Evolutionary conservation across 2,888 invertebrate species (phyloP), one percentile per base, ranked within the genome.

Genomic region (Stegophylla sp.): DNA sequence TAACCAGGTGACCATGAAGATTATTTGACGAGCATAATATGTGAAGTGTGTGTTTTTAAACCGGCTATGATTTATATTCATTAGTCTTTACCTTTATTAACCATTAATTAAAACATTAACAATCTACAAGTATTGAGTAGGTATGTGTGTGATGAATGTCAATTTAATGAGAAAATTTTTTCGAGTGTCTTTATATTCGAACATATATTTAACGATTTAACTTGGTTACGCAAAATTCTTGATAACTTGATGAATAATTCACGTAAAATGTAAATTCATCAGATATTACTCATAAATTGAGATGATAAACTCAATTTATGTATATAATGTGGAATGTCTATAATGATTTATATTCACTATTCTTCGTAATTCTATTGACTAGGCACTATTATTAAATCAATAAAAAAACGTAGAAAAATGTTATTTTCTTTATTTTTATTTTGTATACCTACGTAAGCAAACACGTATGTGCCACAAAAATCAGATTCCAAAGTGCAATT

Each of bases 401-500:
- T 53, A 9, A 23, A n/a, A 23, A 56, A 56, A 56, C 7, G 3
- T 34, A 34, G 34, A 7, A 34, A 23, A 20, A 20, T 2, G 20
- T 56, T 23, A 1, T 17, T 34, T 56, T 43, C 17, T 23, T 23
- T 43, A 17, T 23, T 56, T 41, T 72, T 53, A 72, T 5, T 26
- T 56, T 4, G 3, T 20, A 72, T 13, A 41, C 7, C 34, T 34
- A 43, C 34, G 28, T n/a, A 28, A 41, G 51, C n/a, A 20, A 51
- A 4, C 13, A 15, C 15, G 13, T 7, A 53, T 13, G 59, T 28
- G 45, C 73, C 10, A 17, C 17, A 17, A 28, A 67, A 67, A 48
- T 48, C 43, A 61, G 45, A 73, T 61, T 61, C 73, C 73, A 48
- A 73, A n/a, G 45, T 20, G 9, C 73, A 26, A 61, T 59, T 28